Base-by-base conservation (phyloP, 1,140 invertebrate species). In the Brachionus plicatilis region DNA sequence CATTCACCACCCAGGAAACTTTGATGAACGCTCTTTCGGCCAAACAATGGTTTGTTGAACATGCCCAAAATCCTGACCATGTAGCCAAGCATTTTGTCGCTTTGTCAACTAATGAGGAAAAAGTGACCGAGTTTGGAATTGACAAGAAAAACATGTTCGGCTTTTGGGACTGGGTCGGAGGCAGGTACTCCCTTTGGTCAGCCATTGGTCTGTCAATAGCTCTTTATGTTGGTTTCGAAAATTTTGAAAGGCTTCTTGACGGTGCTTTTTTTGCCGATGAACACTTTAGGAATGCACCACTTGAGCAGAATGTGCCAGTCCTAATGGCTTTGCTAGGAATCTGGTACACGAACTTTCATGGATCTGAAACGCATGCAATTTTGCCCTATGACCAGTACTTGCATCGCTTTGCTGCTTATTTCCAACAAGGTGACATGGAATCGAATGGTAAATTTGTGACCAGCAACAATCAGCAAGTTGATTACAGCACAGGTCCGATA, bases 351-450 rank as follows among this genome's bases (percentile, higher is more conserved):
- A 99, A 99, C 89, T 97, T 99, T 88, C 96, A 93, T 88, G 94
- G 94, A 17, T 93, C 95, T 11, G 96, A 99, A 91, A 98, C 96
- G 0, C 95, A 98, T 87, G 95, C 96, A 7, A 91, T 99, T 0
- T 90, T 99, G 53, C 98, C 98, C 0, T 99, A 99, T 90, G 98
- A 99, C 89, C 92, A 91, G 90, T 99, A 99, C 89, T 90, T 99
- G 85, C 97, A 99, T 88, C 93, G 97, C 87, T 99, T 99, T 91
- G 95, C 98, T 50, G 97, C 98, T 11, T 99, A 99, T 90, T 99
- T 99, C 90, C 98, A 99, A 91, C 98, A 99, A 92, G 97, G 97
- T 11, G 98, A 99, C 89, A 99, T 99, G 98, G 98, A 99, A 90
- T 98, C 95, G 85, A 99, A 99, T 91, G 98, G 98, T 86, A 99